Base-by-base conservation (phyloP, 2,797 vertebrate genomes). In the Ctenosaura bakeri region DNA sequence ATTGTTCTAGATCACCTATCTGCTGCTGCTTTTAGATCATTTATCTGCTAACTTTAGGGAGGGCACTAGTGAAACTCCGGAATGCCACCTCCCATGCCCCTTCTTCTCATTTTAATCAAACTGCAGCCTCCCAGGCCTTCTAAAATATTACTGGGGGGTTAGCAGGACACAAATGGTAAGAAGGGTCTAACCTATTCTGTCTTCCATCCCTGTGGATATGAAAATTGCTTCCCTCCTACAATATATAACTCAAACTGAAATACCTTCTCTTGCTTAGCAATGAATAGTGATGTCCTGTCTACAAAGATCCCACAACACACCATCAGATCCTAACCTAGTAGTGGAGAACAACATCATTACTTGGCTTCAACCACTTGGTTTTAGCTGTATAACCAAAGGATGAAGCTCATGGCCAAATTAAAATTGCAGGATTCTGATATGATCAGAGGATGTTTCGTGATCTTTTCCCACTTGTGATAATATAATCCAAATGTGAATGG, bases 351-450 rank as follows among this genome's bases (percentile, higher is more conserved):
- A 35, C 24, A 64, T 77, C 10, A 12, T 76, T 52, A n/a, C 79
- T 77, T 52, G 59, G 71, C 26, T 74, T 82, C 84, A 87, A 82
- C n/a, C 73, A 32, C 16, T 42, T 82, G 6, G 66, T 29, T 87
- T 74, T 86, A 76, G 50, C 7, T 46, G 35, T 14, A 38, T 42
- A 29, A 54, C 46, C n/a, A 76, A 7, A 24, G 54, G 16, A 59
- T 86, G 24, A 64, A 64, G 62, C 22, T 38, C 32, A 87, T 38
- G 10, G 32, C 24, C 66, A 24, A 86, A 87, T 52, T 62, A 71
- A 78, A 77, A 59, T 24, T 71, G 62, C 29, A 38, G 29, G n/a
- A 54, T 66, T 35, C 16, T 13, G 10, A n/a, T 18, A 83, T 38
- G 14, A 82, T 52, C 7, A 9, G 73, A 38, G 7, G 13, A 29